These are phyloP conservation scores for Lasioglossum pauxillum DNA, from an alignment of 2,888 invertebrate genomes.

Conservation along the genomic window DNA sequence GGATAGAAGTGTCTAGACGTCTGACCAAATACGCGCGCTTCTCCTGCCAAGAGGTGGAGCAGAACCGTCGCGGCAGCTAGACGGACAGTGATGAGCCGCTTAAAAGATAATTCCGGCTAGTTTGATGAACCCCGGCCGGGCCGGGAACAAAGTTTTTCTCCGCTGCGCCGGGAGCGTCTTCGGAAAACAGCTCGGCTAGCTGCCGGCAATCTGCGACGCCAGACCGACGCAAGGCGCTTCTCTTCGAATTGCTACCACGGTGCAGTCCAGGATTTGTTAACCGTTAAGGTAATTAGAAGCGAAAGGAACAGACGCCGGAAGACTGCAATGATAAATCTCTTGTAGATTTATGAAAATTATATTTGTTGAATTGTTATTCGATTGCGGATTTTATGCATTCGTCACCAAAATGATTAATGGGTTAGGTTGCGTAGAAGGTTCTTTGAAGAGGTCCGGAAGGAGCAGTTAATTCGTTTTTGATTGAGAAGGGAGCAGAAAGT, in stretches of 20 bases:
- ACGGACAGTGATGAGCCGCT: constrained; percentile 49
- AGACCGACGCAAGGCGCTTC: background rate
- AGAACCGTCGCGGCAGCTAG: constrained; percentile 40
- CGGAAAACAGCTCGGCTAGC: background rate
- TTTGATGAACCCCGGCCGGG: constrained; percentile 32
- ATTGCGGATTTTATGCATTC: no score
- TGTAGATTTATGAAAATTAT: background rate
- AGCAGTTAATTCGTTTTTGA: background rate
- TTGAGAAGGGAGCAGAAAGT: background rate
- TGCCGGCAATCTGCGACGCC: background rate
- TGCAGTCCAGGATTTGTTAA: background rate
- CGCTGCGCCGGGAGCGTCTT: background rate
- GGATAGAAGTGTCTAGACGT: constrained; percentile 80
- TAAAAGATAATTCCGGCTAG: constrained; percentile 52
- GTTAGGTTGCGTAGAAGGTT: no score
- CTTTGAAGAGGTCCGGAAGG: no score
- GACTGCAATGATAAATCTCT: background rate
- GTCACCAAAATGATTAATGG: no score
- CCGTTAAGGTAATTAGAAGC: background rate
- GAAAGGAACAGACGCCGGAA: background rate
- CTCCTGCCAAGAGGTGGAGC: constrained; percentile 55
- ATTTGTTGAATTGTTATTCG: background rate
- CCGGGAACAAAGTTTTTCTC: background rate
- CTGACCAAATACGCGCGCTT: constrained; percentile 77
- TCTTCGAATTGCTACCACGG: background rate